A percentile compares a stretch with the other conserved stretches of the same genome.
These are phyloP conservation scores for Blastomussa wellsi DNA, from an alignment of 92 coral and sea anemone genomes.

Conservation along the genomic window DNA sequence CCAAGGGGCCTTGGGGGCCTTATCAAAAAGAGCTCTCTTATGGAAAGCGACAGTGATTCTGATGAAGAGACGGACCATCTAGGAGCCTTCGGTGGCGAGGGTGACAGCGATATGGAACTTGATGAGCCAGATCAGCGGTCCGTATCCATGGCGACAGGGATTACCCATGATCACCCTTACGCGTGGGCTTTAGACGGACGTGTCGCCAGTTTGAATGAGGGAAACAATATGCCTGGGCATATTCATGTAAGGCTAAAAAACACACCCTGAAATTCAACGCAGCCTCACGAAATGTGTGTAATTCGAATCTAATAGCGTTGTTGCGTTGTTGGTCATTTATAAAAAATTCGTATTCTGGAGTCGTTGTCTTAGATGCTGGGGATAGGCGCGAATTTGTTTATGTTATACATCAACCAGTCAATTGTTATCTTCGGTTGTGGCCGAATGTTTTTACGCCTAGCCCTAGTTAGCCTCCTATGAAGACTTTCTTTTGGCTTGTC, in stretches of 20 bases:
- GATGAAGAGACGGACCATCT: conserved; percentile 51
- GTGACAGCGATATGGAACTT: conserved; percentile 75
- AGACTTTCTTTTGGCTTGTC: background rate
- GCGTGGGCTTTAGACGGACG: conserved; percentile 93
- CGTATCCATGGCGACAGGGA: conserved; percentile 85
- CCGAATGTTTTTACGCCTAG: no score
- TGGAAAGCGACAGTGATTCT: conserved; percentile 77
- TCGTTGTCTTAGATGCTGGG: background rate
- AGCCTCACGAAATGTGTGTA: no score
- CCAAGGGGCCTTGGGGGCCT: conserved; percentile 25
- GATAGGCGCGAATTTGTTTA: background rate
- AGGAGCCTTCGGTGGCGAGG: conserved; percentile 36
- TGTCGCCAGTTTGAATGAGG: conserved; percentile 46
- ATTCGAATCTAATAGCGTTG: no score
- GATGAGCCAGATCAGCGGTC: conserved; percentile 74
- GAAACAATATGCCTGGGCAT: conserved; percentile 34
- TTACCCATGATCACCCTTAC: conserved; percentile 84
- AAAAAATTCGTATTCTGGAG: background rate
- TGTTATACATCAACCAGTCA: no score
- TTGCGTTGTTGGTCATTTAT: background rate
- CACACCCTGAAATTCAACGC: no score
- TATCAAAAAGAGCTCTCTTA: conserved; percentile 33
- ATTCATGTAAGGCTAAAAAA: conserved; percentile 18
- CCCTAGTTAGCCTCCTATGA: background rate
- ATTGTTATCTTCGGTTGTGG: background rate